These are phyloP conservation scores for Urocolius indicus DNA, from an alignment of 2,113 vertebrate species.

Conservation along the genomic window DNA sequence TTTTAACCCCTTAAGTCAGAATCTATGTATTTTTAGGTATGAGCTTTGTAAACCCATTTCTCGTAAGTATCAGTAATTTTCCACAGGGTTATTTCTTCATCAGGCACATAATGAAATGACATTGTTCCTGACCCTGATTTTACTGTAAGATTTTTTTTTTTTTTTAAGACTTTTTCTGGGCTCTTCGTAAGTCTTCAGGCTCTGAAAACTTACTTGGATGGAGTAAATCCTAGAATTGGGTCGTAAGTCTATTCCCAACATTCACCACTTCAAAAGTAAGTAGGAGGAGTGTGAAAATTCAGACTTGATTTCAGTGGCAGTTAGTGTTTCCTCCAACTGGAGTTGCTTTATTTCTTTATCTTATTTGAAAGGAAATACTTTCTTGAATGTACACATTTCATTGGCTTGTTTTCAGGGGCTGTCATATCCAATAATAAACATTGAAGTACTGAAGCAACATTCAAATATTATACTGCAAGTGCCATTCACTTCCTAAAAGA, in stretches of 20 bases:
- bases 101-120: background rate
- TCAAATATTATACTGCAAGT: background rate
- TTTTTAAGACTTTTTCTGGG: background rate
- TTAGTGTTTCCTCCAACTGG: background rate
- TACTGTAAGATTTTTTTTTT: background rate
- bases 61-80: background rate
- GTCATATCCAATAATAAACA: background rate
- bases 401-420: background rate
- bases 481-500: background rate
- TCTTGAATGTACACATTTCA: background rate
- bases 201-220: background rate
- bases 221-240: background rate
- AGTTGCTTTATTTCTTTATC: background rate
- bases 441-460: background rate
- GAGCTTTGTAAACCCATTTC: background rate
- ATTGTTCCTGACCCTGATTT: background rate
- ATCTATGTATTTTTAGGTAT: background rate
- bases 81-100: background rate
- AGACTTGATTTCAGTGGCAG: background rate
- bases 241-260: background rate
- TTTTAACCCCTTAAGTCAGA: accelerated
- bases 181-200: background rate
- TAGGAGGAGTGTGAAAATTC: background rate
- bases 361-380: background rate
- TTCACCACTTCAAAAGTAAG: background rate